phyloP scores from a whole-genome alignment of 2,888 invertebrate species.

The Heliconius erato region DNA sequence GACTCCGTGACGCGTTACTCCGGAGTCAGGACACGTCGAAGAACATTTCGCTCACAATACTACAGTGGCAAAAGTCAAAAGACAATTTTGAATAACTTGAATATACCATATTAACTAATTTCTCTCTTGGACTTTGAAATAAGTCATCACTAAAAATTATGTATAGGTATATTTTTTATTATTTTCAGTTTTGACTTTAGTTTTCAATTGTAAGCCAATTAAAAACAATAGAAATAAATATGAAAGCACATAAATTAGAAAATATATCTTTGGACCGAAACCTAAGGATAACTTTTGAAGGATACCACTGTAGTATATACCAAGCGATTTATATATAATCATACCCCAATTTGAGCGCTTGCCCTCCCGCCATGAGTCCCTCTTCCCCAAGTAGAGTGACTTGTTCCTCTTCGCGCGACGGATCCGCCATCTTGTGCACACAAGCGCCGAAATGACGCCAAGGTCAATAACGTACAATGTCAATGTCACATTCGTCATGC shows the following conservation, averaged over 20 bases:
- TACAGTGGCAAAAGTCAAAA: conserved; percentile 20
- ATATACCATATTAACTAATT: not conserved
- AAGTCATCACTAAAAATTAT: not conserved
- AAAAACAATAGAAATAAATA: not conserved
- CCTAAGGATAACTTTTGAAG: not conserved
- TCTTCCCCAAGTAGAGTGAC: conserved; percentile 98
- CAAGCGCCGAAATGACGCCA: conserved; percentile 83
- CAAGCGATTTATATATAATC: conserved; percentile 56
- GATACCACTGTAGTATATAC: conserved; percentile 25
- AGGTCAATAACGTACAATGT: conserved; percentile 89
- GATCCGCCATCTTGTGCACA: conserved; percentile 97
- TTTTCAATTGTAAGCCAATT: not conserved
- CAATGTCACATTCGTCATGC: conserved; percentile 81
- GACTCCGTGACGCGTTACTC: conserved; percentile 63
- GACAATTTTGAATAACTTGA: not conserved
- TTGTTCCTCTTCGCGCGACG: conserved; percentile 97
- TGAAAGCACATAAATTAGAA: not conserved
- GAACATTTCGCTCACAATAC: conserved; percentile 59
- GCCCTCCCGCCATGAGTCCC: conserved; percentile 97
- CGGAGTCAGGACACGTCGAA: conserved; percentile 75
- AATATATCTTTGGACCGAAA: too few species aligned
- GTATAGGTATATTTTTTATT: not conserved
- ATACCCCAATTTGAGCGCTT: conserved; percentile 99
- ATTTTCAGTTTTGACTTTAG: not conserved
- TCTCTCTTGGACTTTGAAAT: not conserved